Conservation (phyloP, 2,113 vertebrate genomes). For the Oncorhynchus tshawytscha region DNA sequence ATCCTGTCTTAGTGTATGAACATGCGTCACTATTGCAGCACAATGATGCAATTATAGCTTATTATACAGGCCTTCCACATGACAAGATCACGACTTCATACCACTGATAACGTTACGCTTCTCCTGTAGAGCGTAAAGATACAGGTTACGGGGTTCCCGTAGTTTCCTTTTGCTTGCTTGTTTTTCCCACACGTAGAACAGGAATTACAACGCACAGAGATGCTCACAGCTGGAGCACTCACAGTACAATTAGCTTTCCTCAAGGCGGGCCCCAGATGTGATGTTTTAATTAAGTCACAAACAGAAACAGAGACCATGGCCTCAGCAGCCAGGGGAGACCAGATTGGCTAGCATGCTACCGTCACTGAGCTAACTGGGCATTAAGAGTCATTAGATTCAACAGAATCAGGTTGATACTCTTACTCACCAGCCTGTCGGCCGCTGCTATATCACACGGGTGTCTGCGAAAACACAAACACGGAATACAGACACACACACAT, state of each 20-base stretch:
- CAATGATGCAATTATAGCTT: neutral
- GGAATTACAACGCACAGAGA: neutral
- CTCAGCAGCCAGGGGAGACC: neutral
- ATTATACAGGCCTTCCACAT: too few relatives aligned
- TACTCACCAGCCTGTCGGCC: neutral
- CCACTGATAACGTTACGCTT: neutral
- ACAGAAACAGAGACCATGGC: neutral
- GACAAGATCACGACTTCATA: neutral
- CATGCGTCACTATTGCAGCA: neutral
- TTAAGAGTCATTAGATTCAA: neutral
- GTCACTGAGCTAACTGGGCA: neutral
- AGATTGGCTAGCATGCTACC: neutral
- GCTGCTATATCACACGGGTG: neutral
- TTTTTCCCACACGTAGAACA: neutral
- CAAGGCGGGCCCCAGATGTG: neutral
- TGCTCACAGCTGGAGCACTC: neutral
- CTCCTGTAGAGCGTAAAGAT: neutral
- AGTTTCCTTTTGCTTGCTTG: neutral
- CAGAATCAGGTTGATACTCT: neutral
- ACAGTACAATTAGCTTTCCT: neutral
- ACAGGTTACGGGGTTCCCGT: neutral
- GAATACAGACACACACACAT: too few relatives aligned
- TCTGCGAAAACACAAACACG: neutral
- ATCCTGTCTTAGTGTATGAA: neutral
- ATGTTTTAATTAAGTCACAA: slow-evolving; percentile 2